phyloP scores from a whole-genome alignment of 2,888 invertebrate genomes.

The Adela reaumurella region DNA sequence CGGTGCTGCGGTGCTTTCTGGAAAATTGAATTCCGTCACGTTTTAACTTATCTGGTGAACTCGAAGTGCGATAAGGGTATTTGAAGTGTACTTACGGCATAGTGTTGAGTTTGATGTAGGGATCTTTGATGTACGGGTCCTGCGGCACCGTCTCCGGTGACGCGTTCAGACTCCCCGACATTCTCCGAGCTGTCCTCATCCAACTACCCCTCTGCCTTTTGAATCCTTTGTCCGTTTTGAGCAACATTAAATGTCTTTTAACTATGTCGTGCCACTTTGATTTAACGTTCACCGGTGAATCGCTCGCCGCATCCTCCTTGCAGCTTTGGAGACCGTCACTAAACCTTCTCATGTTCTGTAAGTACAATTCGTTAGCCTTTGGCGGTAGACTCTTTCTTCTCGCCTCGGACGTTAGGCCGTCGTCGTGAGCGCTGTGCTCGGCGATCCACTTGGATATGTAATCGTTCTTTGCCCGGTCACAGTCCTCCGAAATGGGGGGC shows the following conservation, averaged over 20 bases:
- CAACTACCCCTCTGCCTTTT: slow-evolving; percentile 46
- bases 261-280: slow-evolving; percentile 54
- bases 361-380: slow-evolving; percentile 48
- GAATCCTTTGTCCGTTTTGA: slow-evolving; percentile 47
- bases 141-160: slow-evolving; percentile 29
- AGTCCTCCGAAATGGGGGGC: slow-evolving; percentile 45
- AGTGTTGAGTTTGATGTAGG: slow-evolving; percentile 44
- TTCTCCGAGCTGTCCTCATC: slow-evolving; percentile 43
- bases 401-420: slow-evolving; percentile 41
- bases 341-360: slow-evolving; percentile 48
- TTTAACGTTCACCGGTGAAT: slow-evolving; percentile 47
- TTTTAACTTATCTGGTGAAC: no score
- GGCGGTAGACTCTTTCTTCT: slow-evolving; percentile 48
- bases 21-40: no score
- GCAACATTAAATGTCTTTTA: slow-evolving; percentile 43
- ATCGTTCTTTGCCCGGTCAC: slow-evolving; percentile 47
- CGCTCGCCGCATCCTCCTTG: slow-evolving; percentile 51
- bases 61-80: neutral
- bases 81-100: slow-evolving; percentile 39
- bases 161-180: slow-evolving; percentile 34
- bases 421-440: slow-evolving; percentile 46
- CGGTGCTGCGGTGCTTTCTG: no score
- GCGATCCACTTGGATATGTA: slow-evolving; percentile 54
- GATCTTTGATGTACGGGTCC: slow-evolving; percentile 19
- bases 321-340: slow-evolving; percentile 51